Evolutionary conservation across 1,140 invertebrate species (phyloP), one percentile per base, ranked within the genome.

Genomic region (Apocrypta bakeri): DNA sequence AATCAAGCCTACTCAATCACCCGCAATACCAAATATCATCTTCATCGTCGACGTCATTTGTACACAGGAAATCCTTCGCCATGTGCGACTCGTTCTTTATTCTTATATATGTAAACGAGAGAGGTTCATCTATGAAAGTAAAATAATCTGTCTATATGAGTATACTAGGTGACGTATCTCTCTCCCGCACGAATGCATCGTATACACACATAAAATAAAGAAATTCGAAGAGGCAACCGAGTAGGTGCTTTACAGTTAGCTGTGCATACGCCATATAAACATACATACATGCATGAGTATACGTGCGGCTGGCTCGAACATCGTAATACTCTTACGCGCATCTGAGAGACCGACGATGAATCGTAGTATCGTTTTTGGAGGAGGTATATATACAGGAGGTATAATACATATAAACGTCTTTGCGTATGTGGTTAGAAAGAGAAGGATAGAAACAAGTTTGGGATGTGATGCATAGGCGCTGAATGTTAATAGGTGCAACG

Each of bases 241-340:
- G 40, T 80, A 79, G 82, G 86, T 81, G 85, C 75, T 87, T 88
- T 88, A 88, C 88, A 88, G 88, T 89, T 89, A 89, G 81, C 84
- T 83, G 48, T 27, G 64, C 33, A 21, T 21, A 56, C 48, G 48
- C 48, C 21, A 56, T n/a, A n/a, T n/a, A n/a, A 48, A 48, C 42
- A 17, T 48, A 9, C 17, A 9, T 48, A 17, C 17, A 17, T 1
- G 42, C 9, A 17, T 14, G 12, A 21, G 48, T n/a, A 17, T 17
- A 48, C 14, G 48, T 48, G 42, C n/a, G 1, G 21, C 48, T 56
- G 48, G 48, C n/a, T 56, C n/a, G 48, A 21, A 21, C 48, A 56
- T 21, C 48, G 14, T 21, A 2, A 21, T 21, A 17, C 42, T 4
- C 4, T 12, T 17, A 17, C 42, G 48, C 48, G 21, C 2, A 1